phyloP scores from a whole-genome alignment of 2,888 invertebrate genomes.

The Torymus tubicola region DNA sequence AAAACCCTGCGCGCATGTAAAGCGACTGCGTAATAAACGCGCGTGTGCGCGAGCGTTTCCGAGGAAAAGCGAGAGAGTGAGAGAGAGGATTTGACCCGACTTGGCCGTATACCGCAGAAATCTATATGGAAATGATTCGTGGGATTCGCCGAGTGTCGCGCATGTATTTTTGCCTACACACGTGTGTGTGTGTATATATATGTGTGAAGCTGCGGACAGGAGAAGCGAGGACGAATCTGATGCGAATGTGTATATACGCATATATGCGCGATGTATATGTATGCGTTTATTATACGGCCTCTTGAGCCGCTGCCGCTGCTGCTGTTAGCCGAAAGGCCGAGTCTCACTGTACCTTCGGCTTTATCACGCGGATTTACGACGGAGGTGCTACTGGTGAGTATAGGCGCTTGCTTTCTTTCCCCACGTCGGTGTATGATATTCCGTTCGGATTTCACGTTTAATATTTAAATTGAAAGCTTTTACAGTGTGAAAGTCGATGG shows the following conservation, averaged over 20 bases:
- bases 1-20: neutral
- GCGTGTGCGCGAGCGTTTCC: no score
- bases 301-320: constrained; percentile 1
- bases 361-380: neutral
- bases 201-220: no score
- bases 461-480: neutral
- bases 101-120: constrained; percentile 54
- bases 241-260: constrained; percentile 16
- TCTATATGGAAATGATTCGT: constrained; percentile 70
- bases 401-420: no score
- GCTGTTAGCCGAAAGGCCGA: neutral
- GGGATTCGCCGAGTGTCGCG: constrained; percentile 62
- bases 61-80: no score
- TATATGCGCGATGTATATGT: constrained; percentile 7
- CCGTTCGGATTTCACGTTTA: neutral
- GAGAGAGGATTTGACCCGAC: constrained; percentile 25
- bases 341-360: neutral
- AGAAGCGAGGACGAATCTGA: constrained; percentile 5
- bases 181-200: neutral
- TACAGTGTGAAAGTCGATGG: no score
- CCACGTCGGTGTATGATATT: neutral
- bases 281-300: constrained; percentile 28
- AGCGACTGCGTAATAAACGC: neutral
- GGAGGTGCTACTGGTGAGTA: neutral
- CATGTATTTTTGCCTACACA: neutral